phyloP scores from a whole-genome alignment of 2,888 invertebrate species.

The Polia nebulosa region DNA sequence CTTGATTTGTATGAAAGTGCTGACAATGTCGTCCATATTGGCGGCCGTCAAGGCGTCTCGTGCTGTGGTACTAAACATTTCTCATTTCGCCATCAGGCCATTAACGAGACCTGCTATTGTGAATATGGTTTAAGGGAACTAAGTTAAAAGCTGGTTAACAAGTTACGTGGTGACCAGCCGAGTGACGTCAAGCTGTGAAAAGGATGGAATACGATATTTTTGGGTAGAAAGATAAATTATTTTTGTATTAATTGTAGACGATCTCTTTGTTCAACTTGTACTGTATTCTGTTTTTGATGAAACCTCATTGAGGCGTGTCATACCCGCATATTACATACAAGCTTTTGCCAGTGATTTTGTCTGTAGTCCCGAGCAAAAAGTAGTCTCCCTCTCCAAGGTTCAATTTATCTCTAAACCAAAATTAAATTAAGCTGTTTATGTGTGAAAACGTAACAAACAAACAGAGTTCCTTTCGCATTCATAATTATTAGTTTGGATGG shows the following conservation, averaged over 20 bases:
- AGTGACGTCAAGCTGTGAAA: constrained; percentile 2
- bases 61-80: constrained; percentile 15
- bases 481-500: no score
- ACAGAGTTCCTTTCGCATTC: no score
- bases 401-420: no score
- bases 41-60: neutral
- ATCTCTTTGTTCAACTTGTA: constrained; percentile 41
- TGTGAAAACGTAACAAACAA: no score
- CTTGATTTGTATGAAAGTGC: neutral
- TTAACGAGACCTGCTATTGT: constrained; percentile 51
- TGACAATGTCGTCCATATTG: neutral
- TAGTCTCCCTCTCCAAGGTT: no score
- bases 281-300: constrained; percentile 5
- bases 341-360: no score
- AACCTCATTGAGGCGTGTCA: neutral
- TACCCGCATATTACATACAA: no score
- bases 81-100: constrained; percentile 44
- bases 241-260: constrained; percentile 45
- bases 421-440: no score
- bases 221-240: constrained; percentile 44
- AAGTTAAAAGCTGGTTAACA: constrained; percentile 23
- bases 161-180: constrained; percentile 5
- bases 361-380: no score
- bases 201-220: constrained; percentile 48
- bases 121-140: constrained; percentile 58